Evolutionary conservation across 2,888 invertebrate species (phyloP).

Genomic region (Protophormia terraenovae): DNA sequence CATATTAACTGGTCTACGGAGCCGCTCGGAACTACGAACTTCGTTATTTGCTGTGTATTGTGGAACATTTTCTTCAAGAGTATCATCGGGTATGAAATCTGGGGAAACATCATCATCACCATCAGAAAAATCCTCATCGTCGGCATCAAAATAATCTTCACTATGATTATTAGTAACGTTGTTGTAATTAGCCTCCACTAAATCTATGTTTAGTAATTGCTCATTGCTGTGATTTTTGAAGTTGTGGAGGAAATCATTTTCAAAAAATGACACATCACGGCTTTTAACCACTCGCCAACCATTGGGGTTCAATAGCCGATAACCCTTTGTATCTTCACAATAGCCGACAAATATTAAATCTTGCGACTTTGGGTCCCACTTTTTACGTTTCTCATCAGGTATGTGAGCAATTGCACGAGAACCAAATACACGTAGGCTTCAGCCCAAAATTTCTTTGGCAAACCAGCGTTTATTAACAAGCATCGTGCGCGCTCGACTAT

Average conservation of each 20-base stretch:
- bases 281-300: background rate
- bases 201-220: background rate
- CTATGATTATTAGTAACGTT: background rate
- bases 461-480: background rate
- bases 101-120: background rate
- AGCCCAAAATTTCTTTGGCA: conserved; percentile 46
- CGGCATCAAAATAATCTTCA: background rate
- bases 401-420: background rate
- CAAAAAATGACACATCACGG: background rate
- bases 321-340: conserved; percentile 9
- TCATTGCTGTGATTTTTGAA: background rate
- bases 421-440: conserved; percentile 48
- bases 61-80: background rate
- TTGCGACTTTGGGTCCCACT: background rate
- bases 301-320: conserved; percentile 1
- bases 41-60: background rate
- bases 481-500: conserved; percentile 32
- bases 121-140: background rate
- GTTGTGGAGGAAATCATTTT: background rate
- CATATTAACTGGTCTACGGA: background rate
- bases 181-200: background rate
- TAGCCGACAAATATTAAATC: background rate
- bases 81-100: background rate
- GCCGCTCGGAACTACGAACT: background rate
- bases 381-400: background rate